These are phyloP conservation scores for Drosophila neonasuta DNA, from an alignment of 2,888 invertebrate genomes.

Conservation along the genomic window DNA sequence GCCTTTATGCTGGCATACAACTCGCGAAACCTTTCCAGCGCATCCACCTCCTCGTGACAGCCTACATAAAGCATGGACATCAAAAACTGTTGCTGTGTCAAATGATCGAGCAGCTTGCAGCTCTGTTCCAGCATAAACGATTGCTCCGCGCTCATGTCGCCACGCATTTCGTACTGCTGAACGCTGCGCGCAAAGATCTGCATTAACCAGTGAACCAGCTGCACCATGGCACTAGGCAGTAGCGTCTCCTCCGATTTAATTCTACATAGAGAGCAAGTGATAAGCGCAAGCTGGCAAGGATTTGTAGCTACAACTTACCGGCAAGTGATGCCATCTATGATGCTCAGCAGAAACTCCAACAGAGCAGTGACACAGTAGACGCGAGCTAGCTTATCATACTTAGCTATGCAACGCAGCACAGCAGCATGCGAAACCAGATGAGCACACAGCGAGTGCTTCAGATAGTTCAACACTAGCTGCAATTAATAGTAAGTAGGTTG, in stretches of 20 bases:
- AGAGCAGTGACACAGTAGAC: conserved; percentile 94
- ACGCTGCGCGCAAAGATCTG: conserved; percentile 85
- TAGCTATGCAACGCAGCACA: conserved; percentile 92
- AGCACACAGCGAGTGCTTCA: conserved; percentile 94
- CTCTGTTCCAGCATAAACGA: conserved; percentile 88
- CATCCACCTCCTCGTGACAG: conserved; percentile 90
- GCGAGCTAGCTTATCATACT: conserved; percentile 93
- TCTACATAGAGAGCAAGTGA: conserved; percentile 81
- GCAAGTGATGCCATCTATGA: conserved; percentile 84
- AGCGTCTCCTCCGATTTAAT: conserved; percentile 94
- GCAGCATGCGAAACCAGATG: conserved; percentile 96
- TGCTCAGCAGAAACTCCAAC: conserved; percentile 91
- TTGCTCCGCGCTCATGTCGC: conserved; percentile 76
- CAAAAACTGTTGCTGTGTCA: conserved; percentile 88
- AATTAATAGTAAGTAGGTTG: not conserved
- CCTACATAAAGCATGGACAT: conserved; percentile 92
- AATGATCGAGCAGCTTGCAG: conserved; percentile 86
- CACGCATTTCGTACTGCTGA: conserved; percentile 77
- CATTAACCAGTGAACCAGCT: conserved; percentile 91
- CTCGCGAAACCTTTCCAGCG: conserved; percentile 86
- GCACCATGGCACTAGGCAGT: conserved; percentile 91
- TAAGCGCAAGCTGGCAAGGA: not conserved
- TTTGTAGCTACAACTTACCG: conserved; percentile 62
- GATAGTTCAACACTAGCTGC: conserved; percentile 93
- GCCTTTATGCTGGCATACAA: conserved; percentile 84